Evolutionary conservation across 2,888 invertebrate species (phyloP).

Genomic region (Electrophaes corylata): DNA sequence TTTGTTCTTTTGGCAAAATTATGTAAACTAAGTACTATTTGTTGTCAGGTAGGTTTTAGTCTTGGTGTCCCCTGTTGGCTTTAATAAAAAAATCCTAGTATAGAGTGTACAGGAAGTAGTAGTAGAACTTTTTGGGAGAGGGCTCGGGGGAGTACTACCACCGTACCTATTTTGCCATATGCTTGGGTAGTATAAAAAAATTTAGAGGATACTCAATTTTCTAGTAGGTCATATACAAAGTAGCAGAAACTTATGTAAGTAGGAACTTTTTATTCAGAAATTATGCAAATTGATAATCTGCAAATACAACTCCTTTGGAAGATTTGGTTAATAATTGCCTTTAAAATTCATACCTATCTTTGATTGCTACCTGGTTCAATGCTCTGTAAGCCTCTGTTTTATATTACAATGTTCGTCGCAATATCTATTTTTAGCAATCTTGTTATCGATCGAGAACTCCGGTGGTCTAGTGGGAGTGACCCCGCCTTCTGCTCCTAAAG

Average conservation of each 20-base stretch:
- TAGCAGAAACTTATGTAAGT: neutral
- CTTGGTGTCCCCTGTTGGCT: too few relatives aligned
- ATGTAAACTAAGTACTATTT: too few relatives aligned
- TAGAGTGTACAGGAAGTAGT: too few relatives aligned
- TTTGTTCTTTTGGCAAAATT: too few relatives aligned
- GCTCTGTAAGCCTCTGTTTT: neutral
- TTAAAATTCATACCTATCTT: neutral
- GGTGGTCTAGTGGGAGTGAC: too few relatives aligned
- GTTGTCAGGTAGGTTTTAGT: too few relatives aligned
- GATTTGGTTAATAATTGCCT: neutral
- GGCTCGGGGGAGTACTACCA: too few relatives aligned
- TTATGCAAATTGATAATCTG: neutral
- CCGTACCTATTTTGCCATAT: too few relatives aligned
- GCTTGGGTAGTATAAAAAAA: too few relatives aligned
- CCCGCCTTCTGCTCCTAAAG: too few relatives aligned
- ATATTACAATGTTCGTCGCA: neutral
- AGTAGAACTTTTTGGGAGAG: too few relatives aligned
- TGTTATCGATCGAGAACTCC: neutral
- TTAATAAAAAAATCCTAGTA: too few relatives aligned
- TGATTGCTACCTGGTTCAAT: neutral
- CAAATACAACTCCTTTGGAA: neutral
- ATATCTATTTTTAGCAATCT: neutral
- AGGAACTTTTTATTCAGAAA: neutral
- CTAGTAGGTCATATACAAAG: neutral
- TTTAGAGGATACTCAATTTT: neutral